Percentiles rank a stretch among this genome's conserved stretches.
Conservation (phyloP, 1,140 invertebrate species). For the Heterodera schachtii region DNA sequence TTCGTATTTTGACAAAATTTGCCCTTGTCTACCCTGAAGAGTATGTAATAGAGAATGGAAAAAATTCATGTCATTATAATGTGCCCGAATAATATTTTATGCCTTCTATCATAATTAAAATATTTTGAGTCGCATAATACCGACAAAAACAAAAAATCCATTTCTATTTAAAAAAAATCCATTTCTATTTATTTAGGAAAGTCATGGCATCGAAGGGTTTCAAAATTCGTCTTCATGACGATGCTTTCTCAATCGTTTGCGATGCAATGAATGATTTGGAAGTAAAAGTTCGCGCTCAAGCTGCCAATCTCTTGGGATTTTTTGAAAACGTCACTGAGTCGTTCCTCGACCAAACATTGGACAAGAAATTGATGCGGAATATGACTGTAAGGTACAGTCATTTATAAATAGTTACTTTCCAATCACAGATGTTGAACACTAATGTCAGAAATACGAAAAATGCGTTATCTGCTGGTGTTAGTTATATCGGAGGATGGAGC, state of each 20-base stretch:
- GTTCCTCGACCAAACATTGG: slow-evolving; percentile 91
- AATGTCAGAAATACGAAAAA: slow-evolving; percentile 28
- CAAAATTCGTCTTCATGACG: slow-evolving; percentile 80
- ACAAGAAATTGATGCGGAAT: slow-evolving; percentile 98
- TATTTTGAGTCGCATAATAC: not conserved
- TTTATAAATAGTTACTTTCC: no score
- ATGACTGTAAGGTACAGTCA: slow-evolving; percentile 73
- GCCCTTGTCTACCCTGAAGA: slow-evolving; percentile 37
- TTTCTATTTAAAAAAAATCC: not conserved
- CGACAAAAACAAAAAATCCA: not conserved
- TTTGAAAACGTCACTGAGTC: slow-evolving; percentile 83
- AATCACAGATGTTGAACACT: slow-evolving; percentile 41
- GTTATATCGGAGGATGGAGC: slow-evolving; percentile 79
- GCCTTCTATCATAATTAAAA: slow-evolving; percentile 23
- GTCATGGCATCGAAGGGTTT: slow-evolving; percentile 63
- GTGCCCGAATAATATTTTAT: no score
- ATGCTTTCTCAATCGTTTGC: slow-evolving; percentile 93
- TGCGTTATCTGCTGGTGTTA: slow-evolving; percentile 1
- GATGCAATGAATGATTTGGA: slow-evolving; percentile 88
- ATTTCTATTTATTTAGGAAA: slow-evolving; percentile 40
- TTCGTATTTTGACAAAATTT: slow-evolving; percentile 43
- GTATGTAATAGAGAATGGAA: not conserved
- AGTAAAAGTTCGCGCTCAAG: slow-evolving; percentile 68
- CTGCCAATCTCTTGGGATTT: slow-evolving; percentile 72
- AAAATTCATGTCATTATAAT: no score